phyloP scores from a whole-genome alignment of 2,797 vertebrate genomes.

The Neoniphon sammara region DNA sequence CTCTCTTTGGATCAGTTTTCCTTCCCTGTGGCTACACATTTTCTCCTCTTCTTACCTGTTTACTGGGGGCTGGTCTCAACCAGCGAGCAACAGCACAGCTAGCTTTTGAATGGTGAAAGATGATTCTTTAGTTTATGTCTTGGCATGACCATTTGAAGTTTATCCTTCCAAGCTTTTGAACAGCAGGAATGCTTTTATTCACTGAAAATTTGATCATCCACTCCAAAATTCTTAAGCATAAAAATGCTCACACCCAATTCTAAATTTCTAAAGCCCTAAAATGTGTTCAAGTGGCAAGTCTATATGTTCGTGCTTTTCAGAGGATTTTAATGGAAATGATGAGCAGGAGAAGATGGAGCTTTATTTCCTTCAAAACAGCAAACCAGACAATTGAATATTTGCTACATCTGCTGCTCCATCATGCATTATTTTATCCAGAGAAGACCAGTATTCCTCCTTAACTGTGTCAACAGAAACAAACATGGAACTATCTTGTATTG shows the following conservation, averaged over 20 bases:
- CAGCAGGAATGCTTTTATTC: neutral
- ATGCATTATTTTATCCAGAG: no score
- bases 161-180: neutral
- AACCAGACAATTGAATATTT: neutral
- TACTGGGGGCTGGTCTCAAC: neutral
- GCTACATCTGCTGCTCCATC: no score
- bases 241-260: neutral
- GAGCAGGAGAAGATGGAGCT: neutral
- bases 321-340: neutral
- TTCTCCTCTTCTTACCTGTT: constrained; percentile 2
- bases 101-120: neutral
- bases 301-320: neutral
- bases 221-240: neutral
- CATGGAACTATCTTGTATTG: no score
- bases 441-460: no score
- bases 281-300: neutral
- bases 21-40: constrained; percentile 54
- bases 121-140: no score
- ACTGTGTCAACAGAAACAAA: no score
- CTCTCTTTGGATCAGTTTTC: constrained; percentile 14
- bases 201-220: neutral
- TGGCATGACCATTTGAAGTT: neutral
- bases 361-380: neutral
- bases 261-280: neutral
- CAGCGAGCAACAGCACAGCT: neutral